A percentile compares a stretch with the other conserved stretches of the same genome.
phyloP scores from a whole-genome alignment of 35 echinoderm and acorn worm species.

The Stichopus chloronotus region DNA sequence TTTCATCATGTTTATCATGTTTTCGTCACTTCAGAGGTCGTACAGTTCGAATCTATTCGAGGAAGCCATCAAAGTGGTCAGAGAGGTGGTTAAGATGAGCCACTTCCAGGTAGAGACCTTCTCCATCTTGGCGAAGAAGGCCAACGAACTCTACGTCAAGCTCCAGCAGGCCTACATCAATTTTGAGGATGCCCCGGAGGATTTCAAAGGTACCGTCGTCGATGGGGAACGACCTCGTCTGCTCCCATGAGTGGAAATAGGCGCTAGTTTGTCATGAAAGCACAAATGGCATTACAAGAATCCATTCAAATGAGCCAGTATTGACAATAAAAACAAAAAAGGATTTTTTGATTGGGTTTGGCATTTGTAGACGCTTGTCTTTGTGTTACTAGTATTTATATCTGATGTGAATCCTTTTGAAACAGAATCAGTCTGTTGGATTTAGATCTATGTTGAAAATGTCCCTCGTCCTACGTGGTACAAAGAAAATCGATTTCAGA shows the following conservation, averaged over 20 bases:
- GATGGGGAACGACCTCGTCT: not conserved
- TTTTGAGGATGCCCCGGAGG: constrained; percentile 96
- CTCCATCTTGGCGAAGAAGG: constrained; percentile 51
- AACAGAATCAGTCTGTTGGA: too few species aligned
- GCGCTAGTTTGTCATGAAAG: not conserved
- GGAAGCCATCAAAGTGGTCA: constrained; percentile 73
- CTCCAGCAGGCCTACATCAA: constrained; percentile 79
- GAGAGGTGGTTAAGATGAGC: constrained; percentile 60
- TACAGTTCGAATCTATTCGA: constrained; percentile 80
- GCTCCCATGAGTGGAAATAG: not conserved
- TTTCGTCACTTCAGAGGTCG: constrained; percentile 77
- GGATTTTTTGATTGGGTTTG: too few species aligned
- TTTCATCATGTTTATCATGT: too few species aligned
- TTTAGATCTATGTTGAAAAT: too few species aligned
- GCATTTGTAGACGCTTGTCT: too few species aligned
- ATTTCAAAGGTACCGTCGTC: constrained; percentile 82
- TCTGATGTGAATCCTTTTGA: too few species aligned
- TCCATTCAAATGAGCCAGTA: too few species aligned
- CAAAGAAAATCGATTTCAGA: too few species aligned
- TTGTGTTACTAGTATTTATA: too few species aligned
- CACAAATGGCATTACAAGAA: not conserved
- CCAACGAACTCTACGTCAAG: constrained; percentile 61
- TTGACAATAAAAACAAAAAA: too few species aligned
- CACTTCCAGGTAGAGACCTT: constrained; percentile 72
- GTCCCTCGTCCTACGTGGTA: too few species aligned